These are phyloP conservation scores for Cygnus buccinator DNA, from an alignment of 2,113 vertebrate genomes.

Conservation along the genomic window DNA sequence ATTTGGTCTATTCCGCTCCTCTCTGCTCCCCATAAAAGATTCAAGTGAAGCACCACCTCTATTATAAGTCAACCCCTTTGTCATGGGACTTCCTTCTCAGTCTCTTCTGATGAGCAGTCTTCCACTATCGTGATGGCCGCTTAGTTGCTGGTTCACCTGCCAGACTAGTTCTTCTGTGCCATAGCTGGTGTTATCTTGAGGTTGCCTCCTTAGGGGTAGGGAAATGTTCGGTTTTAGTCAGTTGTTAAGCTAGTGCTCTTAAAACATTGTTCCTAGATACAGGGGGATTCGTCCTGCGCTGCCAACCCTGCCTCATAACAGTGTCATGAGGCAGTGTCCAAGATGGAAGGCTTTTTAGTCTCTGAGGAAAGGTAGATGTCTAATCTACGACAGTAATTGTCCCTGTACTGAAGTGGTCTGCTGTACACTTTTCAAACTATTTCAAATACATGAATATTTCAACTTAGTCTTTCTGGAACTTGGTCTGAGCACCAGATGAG, in stretches of 20 bases:
- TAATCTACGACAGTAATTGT: background rate
- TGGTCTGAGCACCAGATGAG: background rate
- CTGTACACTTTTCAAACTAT: background rate
- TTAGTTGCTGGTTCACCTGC: background rate
- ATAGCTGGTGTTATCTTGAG: background rate
- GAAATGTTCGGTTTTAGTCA: background rate
- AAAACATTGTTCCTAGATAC: background rate
- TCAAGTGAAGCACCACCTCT: background rate
- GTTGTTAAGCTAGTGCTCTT: background rate
- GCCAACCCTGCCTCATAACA: accelerated
- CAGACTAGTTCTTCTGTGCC: background rate
- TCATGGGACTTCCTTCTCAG: background rate
- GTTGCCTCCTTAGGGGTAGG: background rate
- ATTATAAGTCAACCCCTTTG: background rate
- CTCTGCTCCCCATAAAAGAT: background rate
- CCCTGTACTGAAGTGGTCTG: background rate
- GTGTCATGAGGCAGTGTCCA: background rate
- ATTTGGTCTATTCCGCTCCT: background rate
- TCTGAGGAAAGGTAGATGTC: background rate
- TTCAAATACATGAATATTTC: background rate
- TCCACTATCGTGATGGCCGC: background rate
- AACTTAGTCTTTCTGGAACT: background rate
- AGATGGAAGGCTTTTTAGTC: background rate
- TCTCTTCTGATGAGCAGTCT: background rate
- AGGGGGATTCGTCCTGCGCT: background rate